phyloP scores from a whole-genome alignment of 2,797 vertebrate species.

The Micromesistius poutassou region DNA sequence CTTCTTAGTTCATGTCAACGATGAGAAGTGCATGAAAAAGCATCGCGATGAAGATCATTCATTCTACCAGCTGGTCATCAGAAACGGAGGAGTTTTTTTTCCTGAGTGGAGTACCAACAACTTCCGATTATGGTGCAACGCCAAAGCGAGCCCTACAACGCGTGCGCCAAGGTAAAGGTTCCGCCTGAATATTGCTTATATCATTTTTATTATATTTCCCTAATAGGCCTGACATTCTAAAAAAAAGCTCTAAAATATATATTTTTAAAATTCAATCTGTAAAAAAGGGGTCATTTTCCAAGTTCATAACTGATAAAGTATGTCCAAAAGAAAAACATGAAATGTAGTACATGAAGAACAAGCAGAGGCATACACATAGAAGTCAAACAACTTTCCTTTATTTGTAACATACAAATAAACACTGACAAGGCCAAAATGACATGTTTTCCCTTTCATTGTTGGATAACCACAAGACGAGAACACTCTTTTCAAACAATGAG shows the following conservation, averaged over 20 bases:
- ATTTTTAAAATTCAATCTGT: neutral
- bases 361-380: slow-evolving; percentile 37
- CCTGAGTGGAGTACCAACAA: slow-evolving; percentile 56
- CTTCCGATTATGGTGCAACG: slow-evolving; percentile 61
- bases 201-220: no score
- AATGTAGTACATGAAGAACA: neutral
- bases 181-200: neutral
- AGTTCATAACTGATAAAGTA: neutral
- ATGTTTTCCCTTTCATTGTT: slow-evolving; percentile 71
- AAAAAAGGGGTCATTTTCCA: neutral
- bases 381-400: slow-evolving; percentile 83
- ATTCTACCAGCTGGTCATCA: slow-evolving; percentile 26
- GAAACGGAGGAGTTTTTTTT: slow-evolving; percentile 1
- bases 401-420: slow-evolving; percentile 86
- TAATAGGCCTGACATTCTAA: neutral
- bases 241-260: neutral
- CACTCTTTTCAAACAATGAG: slow-evolving; percentile 64
- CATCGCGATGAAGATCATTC: slow-evolving; percentile 45
- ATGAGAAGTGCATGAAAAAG: slow-evolving; percentile 17
- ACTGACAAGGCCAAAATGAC: slow-evolving; percentile 77
- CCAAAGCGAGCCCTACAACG: slow-evolving; percentile 14
- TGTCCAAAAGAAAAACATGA: neutral
- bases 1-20: slow-evolving; percentile 43
- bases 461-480: slow-evolving; percentile 63
- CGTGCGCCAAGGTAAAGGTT: neutral